Evolutionary conservation across 2,113 vertebrate genomes (phyloP).

Genomic region (Tychaedon coryphoeus): DNA sequence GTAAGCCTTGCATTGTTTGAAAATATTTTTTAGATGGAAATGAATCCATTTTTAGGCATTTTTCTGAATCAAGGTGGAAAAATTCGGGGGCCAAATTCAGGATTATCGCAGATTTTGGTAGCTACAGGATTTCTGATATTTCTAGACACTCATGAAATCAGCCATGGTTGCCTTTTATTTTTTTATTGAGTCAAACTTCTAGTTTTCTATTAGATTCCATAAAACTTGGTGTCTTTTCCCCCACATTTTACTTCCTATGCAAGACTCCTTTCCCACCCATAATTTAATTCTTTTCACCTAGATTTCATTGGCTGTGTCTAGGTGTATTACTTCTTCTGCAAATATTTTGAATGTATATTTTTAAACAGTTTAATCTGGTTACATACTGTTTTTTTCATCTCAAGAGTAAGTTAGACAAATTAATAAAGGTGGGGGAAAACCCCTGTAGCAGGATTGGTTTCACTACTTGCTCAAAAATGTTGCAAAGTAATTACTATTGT

Average conservation of each 20-base stretch:
- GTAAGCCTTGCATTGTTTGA: background rate
- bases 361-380: background rate
- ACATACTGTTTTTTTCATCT: background rate
- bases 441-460: background rate
- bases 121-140: background rate
- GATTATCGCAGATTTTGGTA: background rate
- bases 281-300: background rate
- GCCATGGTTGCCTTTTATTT: background rate
- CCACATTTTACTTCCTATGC: background rate
- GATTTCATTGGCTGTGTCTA: background rate
- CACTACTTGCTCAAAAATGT: background rate
- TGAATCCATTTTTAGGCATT: background rate
- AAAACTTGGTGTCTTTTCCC: background rate
- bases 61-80: background rate
- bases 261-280: background rate
- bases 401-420: background rate
- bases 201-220: background rate
- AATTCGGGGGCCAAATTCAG: background rate
- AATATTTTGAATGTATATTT: background rate
- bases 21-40: background rate
- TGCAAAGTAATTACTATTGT: background rate
- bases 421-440: background rate
- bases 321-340: background rate
- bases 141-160: background rate
- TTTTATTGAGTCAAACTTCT: background rate